Conservation (phyloP, 2,113 vertebrate species). For the Thinocorus orbignyianus region DNA sequence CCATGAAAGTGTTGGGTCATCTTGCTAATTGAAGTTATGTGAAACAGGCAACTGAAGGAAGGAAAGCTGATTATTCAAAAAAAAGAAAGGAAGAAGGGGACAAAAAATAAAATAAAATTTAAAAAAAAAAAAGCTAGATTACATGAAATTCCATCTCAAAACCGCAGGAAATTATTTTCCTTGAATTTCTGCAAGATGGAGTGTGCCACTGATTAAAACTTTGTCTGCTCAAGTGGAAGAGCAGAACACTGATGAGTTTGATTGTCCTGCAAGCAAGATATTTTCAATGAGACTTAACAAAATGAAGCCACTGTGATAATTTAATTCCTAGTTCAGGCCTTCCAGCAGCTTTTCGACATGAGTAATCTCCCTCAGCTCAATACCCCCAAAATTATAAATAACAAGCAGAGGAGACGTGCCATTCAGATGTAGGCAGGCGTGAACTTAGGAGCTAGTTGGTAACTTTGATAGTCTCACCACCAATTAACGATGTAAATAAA, state of each 20-base stretch:
- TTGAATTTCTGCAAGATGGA: constrained; percentile 61
- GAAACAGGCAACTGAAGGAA: constrained; percentile 35
- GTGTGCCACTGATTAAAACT: constrained; percentile 62
- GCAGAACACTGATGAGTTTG: constrained; percentile 69
- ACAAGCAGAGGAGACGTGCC: not conserved
- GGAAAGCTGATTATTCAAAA: constrained; percentile 47
- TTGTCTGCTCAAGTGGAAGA: constrained; percentile 65
- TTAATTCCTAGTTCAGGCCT: constrained; percentile 66
- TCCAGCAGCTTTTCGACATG: constrained; percentile 60
- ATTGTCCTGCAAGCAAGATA: constrained; percentile 61
- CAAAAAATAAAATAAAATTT: not conserved
- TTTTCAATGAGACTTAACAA: constrained; percentile 65
- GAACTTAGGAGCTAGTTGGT: not conserved
- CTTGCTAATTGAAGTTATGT: constrained; percentile 7
- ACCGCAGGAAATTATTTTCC: constrained; percentile 66
- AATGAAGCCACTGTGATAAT: constrained; percentile 61
- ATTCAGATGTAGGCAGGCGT: constrained; percentile 34
- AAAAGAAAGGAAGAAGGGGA: not conserved
- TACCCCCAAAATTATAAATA: constrained; percentile 50
- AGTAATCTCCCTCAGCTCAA: constrained; percentile 59
- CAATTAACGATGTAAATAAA: constrained; percentile 36
- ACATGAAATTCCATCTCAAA: constrained; percentile 49
- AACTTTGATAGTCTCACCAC: constrained; percentile 17
- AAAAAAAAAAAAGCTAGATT: constrained; percentile 58
- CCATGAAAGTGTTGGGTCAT: constrained; percentile 14